Conservation (phyloP, 2,797 vertebrate species). For the Dipus sagitta region DNA sequence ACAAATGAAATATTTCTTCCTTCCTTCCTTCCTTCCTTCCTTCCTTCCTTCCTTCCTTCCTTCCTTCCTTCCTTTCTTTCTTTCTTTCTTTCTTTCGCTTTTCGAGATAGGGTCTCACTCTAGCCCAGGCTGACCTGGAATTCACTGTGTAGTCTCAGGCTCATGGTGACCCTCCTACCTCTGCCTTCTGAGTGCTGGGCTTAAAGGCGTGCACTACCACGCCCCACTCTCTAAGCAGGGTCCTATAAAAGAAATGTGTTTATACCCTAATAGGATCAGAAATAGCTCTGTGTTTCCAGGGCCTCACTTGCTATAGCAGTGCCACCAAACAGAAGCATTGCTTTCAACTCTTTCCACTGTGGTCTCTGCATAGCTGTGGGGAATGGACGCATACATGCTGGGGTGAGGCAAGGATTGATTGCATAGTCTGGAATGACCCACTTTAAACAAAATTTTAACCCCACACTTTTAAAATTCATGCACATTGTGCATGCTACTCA, state of each 20-base stretch:
- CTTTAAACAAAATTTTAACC: neutral
- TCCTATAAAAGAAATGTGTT: neutral
- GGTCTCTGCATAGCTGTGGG: neutral
- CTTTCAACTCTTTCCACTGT: neutral
- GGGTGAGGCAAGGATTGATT: neutral
- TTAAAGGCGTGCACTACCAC: too few species aligned
- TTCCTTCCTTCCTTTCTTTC: too few species aligned
- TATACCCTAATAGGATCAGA: neutral
- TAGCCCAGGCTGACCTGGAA: too few species aligned
- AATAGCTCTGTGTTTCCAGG: neutral
- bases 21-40: too few species aligned
- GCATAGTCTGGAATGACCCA: conserved; percentile 1
- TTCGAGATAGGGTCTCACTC: too few species aligned
- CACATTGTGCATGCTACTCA: conserved; percentile 3
- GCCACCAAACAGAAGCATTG: neutral
- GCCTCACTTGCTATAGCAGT: neutral
- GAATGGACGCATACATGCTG: neutral
- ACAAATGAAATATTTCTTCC: neutral
- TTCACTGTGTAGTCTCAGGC: too few species aligned
- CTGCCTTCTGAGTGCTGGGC: too few species aligned
- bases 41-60: too few species aligned
- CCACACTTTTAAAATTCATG: neutral
- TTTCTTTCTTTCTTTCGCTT: too few species aligned
- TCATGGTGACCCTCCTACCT: too few species aligned
- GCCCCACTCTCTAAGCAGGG: neutral